Evolutionary conservation across 2,113 vertebrate genomes (phyloP), one percentile per base, ranked within the genome.

Genomic region (Cyanocitta stelleri): DNA sequence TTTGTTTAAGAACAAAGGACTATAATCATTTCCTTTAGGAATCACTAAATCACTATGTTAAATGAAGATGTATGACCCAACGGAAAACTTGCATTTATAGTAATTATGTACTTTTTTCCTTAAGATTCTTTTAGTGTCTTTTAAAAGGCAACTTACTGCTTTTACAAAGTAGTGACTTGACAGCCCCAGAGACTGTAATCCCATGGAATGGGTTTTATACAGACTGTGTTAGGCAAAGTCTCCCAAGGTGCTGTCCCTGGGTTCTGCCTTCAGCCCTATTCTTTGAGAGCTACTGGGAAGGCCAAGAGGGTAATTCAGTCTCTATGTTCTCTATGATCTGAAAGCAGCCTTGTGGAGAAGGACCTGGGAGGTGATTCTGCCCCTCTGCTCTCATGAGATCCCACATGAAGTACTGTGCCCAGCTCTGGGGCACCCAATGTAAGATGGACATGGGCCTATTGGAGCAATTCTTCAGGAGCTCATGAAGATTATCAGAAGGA

Each of bases 1-100:
- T 97, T 98, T 97, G 96, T 97, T 97, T 97, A 97, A 97, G 96
- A 98, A 97, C 94, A 98, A 98, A 98, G 96, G 95, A 89, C 95
- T 93, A 89, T 95, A 96, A 97, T 95, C 0, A 91, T 97, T 97
- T 98, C 96, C 96, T 98, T 97, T 96, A 98, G 95, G 95, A 97
- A 97, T 97, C 95, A 92, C 97, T 94, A 92, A 92, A 90, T 88
- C 94, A 92, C 87, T 94, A 86, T 71, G 83, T 94, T 97, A 97
- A 96, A 95, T 96, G 93, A 90, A 97, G 97, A 97, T 83, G 90
- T 90, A 91, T 76, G 93, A 97, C 92, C 90, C 97, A 96, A 62
- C 71, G 95, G 96, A 87, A 94, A 97, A 90, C 92, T 95, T 92
- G 51, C 89, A 97, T 97, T 97, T 86, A 87, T 80, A 88, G 90